Base-by-base conservation (phyloP, 1,140 invertebrate species). In the Pachypsylla venusta region DNA sequence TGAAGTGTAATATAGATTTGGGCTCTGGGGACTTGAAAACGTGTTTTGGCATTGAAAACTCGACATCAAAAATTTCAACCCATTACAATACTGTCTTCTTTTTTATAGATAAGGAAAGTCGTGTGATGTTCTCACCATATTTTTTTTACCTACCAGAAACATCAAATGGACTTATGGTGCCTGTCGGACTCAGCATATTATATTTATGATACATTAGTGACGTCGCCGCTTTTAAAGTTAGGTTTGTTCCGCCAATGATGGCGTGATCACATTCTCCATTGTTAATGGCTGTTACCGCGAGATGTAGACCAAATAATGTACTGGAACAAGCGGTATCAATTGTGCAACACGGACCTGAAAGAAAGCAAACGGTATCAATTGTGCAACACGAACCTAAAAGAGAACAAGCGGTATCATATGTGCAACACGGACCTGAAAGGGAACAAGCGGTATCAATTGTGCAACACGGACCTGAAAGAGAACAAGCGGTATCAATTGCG, bases 201-300 rank as follows among this genome's bases (percentile, higher is more conserved):
- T 53, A 53, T n/a, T 53, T 53, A 13, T 27, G 39, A 26, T 25
- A 82, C 66, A 79, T 75, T 39, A 78, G 65, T 14, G 76, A 73
- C 20, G 74, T 74, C 16, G 71, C 72, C 7, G 81, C 79, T 57
- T 79, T 79, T 14, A 83, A 63, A 54, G 74, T 73, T 2, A 84
- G 64, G 39, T 63, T 68, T 16, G 73, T 73, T 27, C 79, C 81
- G 7, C 76, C 79, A 22, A 83, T 80, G 61, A 83, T 71, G 3
- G 81, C 81, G 35, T 76, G 72, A 62, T 84, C 81, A 68, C 79
- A 82, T 57, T 76, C 70, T 7, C 76, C 77, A 54, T 69, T 70
- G 24, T 74, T 66, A 4, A 83, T 78, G 14, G 75, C 75, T 26
- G 69, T 66, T 12, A 81, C 69, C 20, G 81, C 81, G 4, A 53